phyloP scores from a whole-genome alignment of 2,888 invertebrate species.

The Hymenopus coronatus region DNA sequence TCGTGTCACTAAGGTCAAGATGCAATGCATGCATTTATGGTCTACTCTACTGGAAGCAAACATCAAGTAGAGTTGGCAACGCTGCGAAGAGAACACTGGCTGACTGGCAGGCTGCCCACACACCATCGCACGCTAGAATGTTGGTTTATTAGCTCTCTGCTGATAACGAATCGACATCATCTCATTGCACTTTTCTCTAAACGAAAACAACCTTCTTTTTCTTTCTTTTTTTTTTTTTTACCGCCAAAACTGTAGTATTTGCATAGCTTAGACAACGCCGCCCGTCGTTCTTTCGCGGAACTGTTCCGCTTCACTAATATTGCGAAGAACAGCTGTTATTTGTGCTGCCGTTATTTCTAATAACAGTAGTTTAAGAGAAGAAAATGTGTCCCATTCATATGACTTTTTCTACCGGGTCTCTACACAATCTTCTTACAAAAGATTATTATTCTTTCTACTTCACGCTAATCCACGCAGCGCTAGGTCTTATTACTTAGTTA shows the following conservation, averaged over 20 bases:
- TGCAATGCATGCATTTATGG: neutral
- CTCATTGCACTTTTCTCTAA: neutral
- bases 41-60: too few species aligned
- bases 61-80: neutral
- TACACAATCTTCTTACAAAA: too few species aligned
- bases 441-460: too few species aligned
- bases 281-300: neutral
- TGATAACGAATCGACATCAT: neutral
- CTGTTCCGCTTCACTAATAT: neutral
- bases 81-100: too few species aligned
- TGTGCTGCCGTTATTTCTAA: too few species aligned
- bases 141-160: neutral
- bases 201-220: neutral
- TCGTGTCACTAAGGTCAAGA: too few species aligned
- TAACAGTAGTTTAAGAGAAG: too few species aligned
- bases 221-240: too few species aligned
- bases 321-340: neutral
- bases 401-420: too few species aligned
- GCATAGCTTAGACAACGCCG: neutral
- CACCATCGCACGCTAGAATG: neutral
- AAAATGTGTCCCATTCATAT: too few species aligned
- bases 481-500: too few species aligned
- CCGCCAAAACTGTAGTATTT: neutral
- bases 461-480: too few species aligned
- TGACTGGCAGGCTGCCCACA: neutral